Evolutionary conservation across 2,797 vertebrate genomes (phyloP).

Genomic region (Typhlichthys subterraneus): DNA sequence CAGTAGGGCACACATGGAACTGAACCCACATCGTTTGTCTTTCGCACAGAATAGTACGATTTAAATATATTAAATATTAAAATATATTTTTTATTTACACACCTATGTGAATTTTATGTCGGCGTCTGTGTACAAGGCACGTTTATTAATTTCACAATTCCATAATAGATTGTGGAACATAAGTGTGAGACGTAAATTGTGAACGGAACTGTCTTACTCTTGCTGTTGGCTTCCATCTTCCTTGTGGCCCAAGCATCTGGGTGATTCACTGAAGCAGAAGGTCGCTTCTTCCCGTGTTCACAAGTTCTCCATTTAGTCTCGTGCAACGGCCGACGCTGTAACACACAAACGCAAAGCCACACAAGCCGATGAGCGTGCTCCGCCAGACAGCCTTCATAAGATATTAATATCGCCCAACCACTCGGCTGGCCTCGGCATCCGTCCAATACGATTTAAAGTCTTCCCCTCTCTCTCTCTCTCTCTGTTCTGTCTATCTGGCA

Average conservation of each 20-base stretch:
- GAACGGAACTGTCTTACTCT: slow-evolving; percentile 59
- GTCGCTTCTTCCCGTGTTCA: slow-evolving; percentile 71
- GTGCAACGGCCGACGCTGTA: slow-evolving; percentile 58
- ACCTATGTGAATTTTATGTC: slow-evolving; percentile 14
- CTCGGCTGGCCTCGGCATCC: slow-evolving; percentile 70
- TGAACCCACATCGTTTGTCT: slow-evolving; percentile 49
- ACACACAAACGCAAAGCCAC: slow-evolving; percentile 69
- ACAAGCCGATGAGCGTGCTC: slow-evolving; percentile 58
- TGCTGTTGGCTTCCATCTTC: slow-evolving; percentile 71
- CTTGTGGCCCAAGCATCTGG: slow-evolving; percentile 73
- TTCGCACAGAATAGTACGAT: slow-evolving; percentile 14
- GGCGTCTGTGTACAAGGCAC: slow-evolving; percentile 13
- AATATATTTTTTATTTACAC: slow-evolving; percentile 13
- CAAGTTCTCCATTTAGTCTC: slow-evolving; percentile 65
- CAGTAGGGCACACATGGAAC: slow-evolving; percentile 42
- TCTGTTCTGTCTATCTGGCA: slow-evolving; percentile 64
- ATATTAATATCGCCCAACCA: slow-evolving; percentile 70
- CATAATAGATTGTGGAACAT: slow-evolving; percentile 28
- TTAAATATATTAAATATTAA: not conserved
- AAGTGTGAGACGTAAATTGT: slow-evolving; percentile 14
- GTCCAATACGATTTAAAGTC: slow-evolving; percentile 70
- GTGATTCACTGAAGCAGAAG: slow-evolving; percentile 64
- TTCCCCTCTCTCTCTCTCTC: slow-evolving; percentile 56
- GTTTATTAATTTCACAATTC: slow-evolving; percentile 15
- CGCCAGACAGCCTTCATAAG: slow-evolving; percentile 71